These are phyloP conservation scores for Zoanthus sansibaricus DNA, from an alignment of 92 coral and sea anemone species.

Conservation along the genomic window DNA sequence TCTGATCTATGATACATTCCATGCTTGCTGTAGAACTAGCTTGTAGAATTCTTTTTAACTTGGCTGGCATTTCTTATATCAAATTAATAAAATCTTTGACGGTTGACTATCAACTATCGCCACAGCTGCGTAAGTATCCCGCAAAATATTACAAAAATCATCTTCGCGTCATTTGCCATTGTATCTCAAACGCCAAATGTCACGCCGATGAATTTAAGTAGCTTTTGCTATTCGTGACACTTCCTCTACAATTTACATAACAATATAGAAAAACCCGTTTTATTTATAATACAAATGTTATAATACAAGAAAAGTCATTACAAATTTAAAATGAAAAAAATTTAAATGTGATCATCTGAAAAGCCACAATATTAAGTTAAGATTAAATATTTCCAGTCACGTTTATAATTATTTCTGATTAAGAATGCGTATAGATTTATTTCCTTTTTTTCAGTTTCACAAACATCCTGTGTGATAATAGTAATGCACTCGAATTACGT, in stretches of 20 bases:
- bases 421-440: too few relatives aligned
- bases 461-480: too few relatives aligned
- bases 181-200: neutral
- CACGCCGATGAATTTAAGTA: neutral
- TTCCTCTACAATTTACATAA: neutral
- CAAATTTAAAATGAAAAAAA: too few relatives aligned
- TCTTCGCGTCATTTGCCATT: neutral
- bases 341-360: too few relatives aligned
- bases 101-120: neutral
- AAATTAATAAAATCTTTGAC: neutral
- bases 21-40: neutral
- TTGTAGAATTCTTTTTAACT: neutral
- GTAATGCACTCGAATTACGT: too few relatives aligned
- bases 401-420: too few relatives aligned
- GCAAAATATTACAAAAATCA: neutral
- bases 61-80: neutral
- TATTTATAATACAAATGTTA: neutral
- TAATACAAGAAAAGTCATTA: neutral
- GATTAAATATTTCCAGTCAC: too few relatives aligned
- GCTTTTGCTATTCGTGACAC: neutral
- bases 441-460: too few relatives aligned
- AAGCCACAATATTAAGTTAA: too few relatives aligned
- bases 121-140: neutral
- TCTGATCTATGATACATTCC: neutral
- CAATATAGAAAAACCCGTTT: neutral